phyloP scores from a whole-genome alignment of 1,140 invertebrate genomes.

The Megalonaias nervosa region DNA sequence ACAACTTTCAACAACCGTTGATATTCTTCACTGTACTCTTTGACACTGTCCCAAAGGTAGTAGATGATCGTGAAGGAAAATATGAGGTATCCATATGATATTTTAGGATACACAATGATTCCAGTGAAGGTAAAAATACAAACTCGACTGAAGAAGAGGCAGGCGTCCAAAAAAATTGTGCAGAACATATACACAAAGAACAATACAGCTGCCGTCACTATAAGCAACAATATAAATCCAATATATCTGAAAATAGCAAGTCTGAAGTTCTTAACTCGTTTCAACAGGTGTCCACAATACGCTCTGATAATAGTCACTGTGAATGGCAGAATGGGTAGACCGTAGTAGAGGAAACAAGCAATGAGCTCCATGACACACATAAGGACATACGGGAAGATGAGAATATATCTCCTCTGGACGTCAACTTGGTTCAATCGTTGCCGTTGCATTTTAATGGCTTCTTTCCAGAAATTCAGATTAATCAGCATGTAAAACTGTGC shows the following conservation, averaged over 20 bases:
- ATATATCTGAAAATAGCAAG: background rate
- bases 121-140: slow-evolving; percentile 19
- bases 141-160: slow-evolving; percentile 10
- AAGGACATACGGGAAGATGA: slow-evolving; percentile 1
- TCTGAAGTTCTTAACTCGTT: background rate
- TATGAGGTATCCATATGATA: slow-evolving; percentile 18
- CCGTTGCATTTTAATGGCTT: background rate
- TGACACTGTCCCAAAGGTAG: slow-evolving; percentile 11
- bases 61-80: slow-evolving; percentile 13
- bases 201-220: slow-evolving; percentile 1
- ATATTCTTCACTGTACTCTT: slow-evolving; percentile 2
- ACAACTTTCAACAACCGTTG: slow-evolving; percentile 5
- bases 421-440: background rate
- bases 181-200: slow-evolving; percentile 28
- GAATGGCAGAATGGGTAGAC: slow-evolving; percentile 19
- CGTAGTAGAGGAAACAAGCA: background rate
- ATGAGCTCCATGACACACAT: slow-evolving; percentile 13
- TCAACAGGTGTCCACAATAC: background rate
- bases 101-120: slow-evolving; percentile 19
- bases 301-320: slow-evolving; percentile 11
- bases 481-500: slow-evolving; percentile 20
- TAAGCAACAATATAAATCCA: background rate
- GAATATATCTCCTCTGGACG: background rate
- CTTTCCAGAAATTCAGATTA: slow-evolving; percentile 18
- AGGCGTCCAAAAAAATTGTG: slow-evolving; percentile 22